Percentiles rank a stretch among this genome's conserved stretches.
Conservation (phyloP, 92 coral and sea anemone species). For the Palythoa grandiflora region DNA sequence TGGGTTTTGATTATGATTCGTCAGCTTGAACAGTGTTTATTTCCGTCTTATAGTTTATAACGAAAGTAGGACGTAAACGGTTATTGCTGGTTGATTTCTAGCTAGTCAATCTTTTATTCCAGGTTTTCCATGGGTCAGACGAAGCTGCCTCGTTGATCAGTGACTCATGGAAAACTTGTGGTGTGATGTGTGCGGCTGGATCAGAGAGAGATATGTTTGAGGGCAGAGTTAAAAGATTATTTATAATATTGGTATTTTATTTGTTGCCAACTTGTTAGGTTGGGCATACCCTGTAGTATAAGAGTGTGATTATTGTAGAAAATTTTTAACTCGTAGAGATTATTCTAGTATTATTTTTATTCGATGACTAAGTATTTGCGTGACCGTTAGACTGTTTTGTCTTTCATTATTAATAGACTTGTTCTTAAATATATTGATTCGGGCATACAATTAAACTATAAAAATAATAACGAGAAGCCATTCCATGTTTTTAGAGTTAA, state of each 20-base stretch:
- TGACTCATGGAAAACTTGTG: background rate
- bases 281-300: background rate
- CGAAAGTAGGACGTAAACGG: background rate
- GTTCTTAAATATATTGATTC: too few relatives aligned
- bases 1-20: too few relatives aligned
- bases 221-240: background rate
- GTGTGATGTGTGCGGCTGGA: background rate
- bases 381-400: background rate
- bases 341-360: background rate
- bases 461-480: too few relatives aligned
- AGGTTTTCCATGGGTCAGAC: background rate
- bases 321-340: background rate
- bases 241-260: constrained; percentile 6
- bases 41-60: too few relatives aligned
- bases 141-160: background rate
- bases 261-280: background rate
- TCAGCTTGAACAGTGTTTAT: too few relatives aligned
- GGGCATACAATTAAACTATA: too few relatives aligned
- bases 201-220: background rate
- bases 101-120: background rate
- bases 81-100: background rate
- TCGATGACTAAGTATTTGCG: background rate
- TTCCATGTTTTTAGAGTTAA: too few relatives aligned
- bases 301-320: constrained; percentile 3
- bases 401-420: background rate